These are phyloP conservation scores for Lasioglossum marginatum DNA, from an alignment of 2,888 invertebrate genomes.

Conservation along the genomic window DNA sequence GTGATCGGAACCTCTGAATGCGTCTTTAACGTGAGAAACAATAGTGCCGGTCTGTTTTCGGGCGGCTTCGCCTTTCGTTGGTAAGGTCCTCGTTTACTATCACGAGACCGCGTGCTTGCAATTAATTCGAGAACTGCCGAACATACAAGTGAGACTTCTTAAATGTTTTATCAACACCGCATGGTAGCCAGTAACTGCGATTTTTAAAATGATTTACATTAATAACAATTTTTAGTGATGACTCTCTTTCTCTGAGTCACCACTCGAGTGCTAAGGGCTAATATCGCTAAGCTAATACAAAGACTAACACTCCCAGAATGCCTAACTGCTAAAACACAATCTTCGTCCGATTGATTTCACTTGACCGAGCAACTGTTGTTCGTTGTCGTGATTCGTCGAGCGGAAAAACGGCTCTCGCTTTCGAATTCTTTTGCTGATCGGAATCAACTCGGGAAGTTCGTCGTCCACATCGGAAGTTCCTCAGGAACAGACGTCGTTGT, in stretches of 20 bases:
- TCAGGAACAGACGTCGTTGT: background rate
- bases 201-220: background rate
- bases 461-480: background rate
- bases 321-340: background rate
- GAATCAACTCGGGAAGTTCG: background rate
- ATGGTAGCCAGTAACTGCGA: background rate
- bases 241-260: too few relatives aligned
- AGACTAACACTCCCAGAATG: too few relatives aligned
- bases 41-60: background rate
- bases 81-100: background rate
- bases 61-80: background rate
- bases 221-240: too few relatives aligned
- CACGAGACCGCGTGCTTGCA: background rate
- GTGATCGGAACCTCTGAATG: background rate
- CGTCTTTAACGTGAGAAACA: constrained; percentile 9
- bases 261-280: too few relatives aligned
- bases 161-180: background rate
- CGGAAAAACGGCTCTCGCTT: background rate
- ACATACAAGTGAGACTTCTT: background rate
- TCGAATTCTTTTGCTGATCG: background rate
- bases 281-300: too few relatives aligned
- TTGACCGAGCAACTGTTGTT: background rate
- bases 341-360: background rate
- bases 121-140: background rate
- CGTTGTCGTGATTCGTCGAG: background rate